Percentiles rank a stretch among this genome's conserved stretches.
Evolutionary conservation across 2,113 vertebrate species (phyloP).

Genomic region (Passer domesticus): DNA sequence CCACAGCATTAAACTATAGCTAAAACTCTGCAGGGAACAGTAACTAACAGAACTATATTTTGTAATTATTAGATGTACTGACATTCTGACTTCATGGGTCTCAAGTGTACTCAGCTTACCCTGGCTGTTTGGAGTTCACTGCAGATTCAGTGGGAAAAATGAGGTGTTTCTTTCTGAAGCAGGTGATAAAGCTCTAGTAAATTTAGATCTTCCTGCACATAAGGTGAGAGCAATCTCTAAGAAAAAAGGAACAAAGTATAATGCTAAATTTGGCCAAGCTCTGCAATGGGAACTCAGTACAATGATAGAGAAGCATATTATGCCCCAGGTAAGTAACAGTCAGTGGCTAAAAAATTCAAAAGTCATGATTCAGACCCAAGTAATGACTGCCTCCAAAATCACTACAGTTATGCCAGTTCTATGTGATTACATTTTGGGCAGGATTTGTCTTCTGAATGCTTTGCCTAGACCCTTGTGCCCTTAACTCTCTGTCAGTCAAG

Average conservation of each 20-base stretch:
- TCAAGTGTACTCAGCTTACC: neutral
- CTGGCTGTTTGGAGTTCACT: neutral
- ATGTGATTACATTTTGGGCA: neutral
- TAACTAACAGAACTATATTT: neutral
- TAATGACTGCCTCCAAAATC: neutral
- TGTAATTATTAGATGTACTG: slow-evolving; percentile 3
- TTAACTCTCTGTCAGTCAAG: neutral
- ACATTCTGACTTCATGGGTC: neutral
- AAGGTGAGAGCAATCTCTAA: neutral
- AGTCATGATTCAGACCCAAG: neutral
- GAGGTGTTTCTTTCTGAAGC: neutral
- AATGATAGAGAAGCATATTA: neutral
- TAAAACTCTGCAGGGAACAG: slow-evolving; percentile 6
- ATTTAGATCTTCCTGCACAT: slow-evolving; percentile 5
- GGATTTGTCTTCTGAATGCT: neutral
- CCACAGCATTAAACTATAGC: neutral
- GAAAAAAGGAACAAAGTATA: neutral
- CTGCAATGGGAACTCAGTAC: neutral
- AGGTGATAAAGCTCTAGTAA: neutral
- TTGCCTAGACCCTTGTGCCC: neutral
- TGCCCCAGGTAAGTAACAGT: neutral
- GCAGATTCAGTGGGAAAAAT: slow-evolving; percentile 15
- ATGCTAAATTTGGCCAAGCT: neutral
- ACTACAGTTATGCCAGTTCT: neutral
- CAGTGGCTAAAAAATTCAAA: neutral